Percentiles rank a stretch among this genome's conserved stretches.
Evolutionary conservation across 2,113 vertebrate genomes (phyloP).

Genomic region (Protobothrops mucrosquamatus): DNA sequence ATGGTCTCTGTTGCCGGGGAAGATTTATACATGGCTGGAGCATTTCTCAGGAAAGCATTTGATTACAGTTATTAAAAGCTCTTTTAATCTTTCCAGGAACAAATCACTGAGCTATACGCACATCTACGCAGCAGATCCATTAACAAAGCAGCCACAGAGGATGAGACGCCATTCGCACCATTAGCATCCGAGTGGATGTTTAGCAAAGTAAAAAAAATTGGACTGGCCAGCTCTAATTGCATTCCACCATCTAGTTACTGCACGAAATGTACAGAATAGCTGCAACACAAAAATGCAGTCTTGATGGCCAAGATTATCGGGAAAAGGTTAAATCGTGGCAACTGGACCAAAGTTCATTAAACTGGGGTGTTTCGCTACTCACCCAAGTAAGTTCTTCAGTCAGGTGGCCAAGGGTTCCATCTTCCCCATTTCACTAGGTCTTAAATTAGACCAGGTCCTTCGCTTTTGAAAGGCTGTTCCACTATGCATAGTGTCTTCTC

Average conservation of each 20-base stretch:
- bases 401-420: not conserved
- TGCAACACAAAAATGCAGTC: not conserved
- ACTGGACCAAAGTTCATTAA: no score
- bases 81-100: constrained; percentile 46
- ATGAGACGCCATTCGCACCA: not conserved
- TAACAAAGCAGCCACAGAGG: not conserved
- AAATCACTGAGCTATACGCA: constrained; percentile 16
- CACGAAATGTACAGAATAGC: not conserved
- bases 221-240: not conserved
- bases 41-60: constrained; percentile 45
- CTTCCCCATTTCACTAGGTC: no score
- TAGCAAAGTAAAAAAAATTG: not conserved
- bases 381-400: no score
- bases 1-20: constrained; percentile 31
- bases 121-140: not conserved
- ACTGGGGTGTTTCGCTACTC: no score
- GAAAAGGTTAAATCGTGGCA: no score
- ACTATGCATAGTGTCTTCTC: not conserved
- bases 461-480: not conserved
- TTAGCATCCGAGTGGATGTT: not conserved
- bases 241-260: no score
- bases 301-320: no score
- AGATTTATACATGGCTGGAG: constrained; percentile 46
- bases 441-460: not conserved
- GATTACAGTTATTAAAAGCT: constrained; percentile 46